Evolutionary conservation across 2,888 invertebrate species (phyloP).

Genomic region (Ennomos fuscantarius): DNA sequence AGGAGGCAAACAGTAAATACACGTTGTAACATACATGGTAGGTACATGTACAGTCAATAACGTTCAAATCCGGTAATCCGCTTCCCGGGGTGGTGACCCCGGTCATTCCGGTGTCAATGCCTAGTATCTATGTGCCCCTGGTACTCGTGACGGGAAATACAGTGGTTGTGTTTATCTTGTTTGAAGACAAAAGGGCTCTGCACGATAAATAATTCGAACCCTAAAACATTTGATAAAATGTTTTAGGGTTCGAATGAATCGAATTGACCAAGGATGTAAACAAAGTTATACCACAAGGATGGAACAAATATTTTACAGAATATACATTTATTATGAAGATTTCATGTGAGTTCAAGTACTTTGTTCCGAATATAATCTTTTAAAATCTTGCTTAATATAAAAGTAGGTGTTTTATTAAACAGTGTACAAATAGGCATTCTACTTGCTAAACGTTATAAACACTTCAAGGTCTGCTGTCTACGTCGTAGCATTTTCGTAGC

Average conservation of each 20-base stretch:
- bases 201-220: constrained; percentile 16
- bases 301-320: too few species aligned
- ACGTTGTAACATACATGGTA: neutral
- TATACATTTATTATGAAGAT: too few species aligned
- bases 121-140: constrained; percentile 21
- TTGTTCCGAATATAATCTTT: too few species aligned
- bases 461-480: constrained; percentile 5
- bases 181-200: constrained; percentile 11
- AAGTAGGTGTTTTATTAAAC: too few species aligned
- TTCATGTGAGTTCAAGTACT: too few species aligned
- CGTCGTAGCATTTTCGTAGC: constrained; percentile 25
- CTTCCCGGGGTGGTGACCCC: constrained; percentile 19
- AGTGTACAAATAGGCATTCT: neutral
- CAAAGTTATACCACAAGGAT: too few species aligned
- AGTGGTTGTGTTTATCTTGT: constrained; percentile 6
- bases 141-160: constrained; percentile 16
- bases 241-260: neutral
- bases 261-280: too few species aligned
- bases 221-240: neutral
- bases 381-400: too few species aligned
- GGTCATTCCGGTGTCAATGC: constrained; percentile 19
- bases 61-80: constrained; percentile 19
- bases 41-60: constrained; percentile 1
- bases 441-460: too few species aligned
- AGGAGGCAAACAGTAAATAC: constrained; percentile 4